Percentiles rank a stretch among this genome's conserved stretches.
phyloP scores from a whole-genome alignment of 2,113 vertebrate genomes.

The Archilochus colubris region DNA sequence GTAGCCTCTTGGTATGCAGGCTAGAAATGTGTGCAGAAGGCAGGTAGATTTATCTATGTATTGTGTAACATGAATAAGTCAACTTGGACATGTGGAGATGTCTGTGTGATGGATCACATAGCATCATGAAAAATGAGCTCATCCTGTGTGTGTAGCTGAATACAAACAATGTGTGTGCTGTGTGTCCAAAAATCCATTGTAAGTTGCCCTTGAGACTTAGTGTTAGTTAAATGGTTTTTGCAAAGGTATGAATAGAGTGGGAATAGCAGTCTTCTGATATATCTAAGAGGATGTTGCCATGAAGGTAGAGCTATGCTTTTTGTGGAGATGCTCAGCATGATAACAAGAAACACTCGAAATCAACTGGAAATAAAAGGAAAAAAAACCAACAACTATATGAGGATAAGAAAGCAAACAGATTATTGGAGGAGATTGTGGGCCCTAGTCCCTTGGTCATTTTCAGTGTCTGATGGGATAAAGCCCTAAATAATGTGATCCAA shows the following conservation, averaged over 20 bases:
- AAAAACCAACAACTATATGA: not conserved
- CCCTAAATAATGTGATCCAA: not conserved
- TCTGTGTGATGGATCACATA: not conserved
- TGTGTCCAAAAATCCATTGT: not conserved
- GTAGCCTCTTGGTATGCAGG: not conserved
- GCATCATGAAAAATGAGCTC: not conserved
- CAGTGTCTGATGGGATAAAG: not conserved
- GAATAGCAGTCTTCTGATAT: not conserved
- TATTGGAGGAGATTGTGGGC: not conserved
- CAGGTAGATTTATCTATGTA: not conserved
- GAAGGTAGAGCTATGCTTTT: not conserved
- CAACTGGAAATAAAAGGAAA: not conserved
- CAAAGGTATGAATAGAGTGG: not conserved
- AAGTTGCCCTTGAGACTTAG: not conserved
- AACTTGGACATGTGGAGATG: not conserved
- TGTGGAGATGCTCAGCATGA: not conserved
- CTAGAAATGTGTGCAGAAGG: not conserved
- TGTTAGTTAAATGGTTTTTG: not conserved
- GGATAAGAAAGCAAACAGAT: not conserved
- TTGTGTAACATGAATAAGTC: not conserved
- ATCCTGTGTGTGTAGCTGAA: not conserved
- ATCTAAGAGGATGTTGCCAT: not conserved
- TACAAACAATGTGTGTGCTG: not conserved
- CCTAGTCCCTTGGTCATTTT: not conserved
- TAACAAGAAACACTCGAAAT: not conserved